Conservation (phyloP, 1,140 invertebrate species). For the Drosophila melanica region DNA sequence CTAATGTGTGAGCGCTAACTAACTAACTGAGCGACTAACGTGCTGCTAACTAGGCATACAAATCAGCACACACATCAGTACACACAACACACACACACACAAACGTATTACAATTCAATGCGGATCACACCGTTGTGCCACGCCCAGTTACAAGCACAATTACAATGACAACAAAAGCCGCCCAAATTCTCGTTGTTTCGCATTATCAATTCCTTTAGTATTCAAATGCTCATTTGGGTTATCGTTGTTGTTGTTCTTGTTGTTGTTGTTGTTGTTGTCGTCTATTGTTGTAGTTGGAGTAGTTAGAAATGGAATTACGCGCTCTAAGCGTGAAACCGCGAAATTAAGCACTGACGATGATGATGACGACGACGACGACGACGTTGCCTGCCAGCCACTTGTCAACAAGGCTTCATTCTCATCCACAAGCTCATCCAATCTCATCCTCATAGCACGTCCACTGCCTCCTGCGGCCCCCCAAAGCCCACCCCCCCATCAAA, state of each 20-base stretch:
- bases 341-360: constrained; percentile 66
- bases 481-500: constrained; percentile 43
- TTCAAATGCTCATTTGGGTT: constrained; percentile 66
- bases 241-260: constrained; percentile 3
- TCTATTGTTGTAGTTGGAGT: constrained; percentile 26
- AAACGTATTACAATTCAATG: constrained; percentile 21
- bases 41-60: constrained; percentile 47
- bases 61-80: constrained; percentile 14
- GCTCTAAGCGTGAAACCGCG: constrained; percentile 69
- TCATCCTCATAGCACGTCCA: constrained; percentile 31
- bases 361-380: constrained; percentile 21
- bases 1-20: constrained; percentile 55
- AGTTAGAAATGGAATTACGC: constrained; percentile 48
- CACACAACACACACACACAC: constrained; percentile 9
- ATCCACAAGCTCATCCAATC: constrained; percentile 41
- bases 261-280: neutral
- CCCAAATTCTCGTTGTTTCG: constrained; percentile 37
- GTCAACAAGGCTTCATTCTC: constrained; percentile 50
- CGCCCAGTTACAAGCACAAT: constrained; percentile 56
- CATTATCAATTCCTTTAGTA: constrained; percentile 79
- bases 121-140: constrained; percentile 32
- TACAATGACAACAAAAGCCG: constrained; percentile 60
- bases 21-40: constrained; percentile 65
- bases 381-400: constrained; percentile 41
- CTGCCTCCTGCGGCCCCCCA: neutral